Evolutionary conservation across 2,797 vertebrate species (phyloP).

Genomic region (Dermochelys coriacea): DNA sequence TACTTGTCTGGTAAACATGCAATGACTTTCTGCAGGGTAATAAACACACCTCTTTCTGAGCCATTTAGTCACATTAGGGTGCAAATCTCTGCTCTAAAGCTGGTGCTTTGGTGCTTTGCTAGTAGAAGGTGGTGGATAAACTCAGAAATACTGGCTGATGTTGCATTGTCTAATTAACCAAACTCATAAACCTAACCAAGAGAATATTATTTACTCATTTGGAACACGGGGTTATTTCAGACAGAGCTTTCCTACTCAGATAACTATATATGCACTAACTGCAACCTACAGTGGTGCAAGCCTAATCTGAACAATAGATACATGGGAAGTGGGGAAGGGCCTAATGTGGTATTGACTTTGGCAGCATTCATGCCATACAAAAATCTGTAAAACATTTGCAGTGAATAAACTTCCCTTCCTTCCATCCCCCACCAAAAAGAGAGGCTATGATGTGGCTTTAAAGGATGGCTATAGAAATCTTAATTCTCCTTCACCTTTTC

Average conservation of each 20-base stretch:
- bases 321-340: not conserved
- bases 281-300: not conserved
- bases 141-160: not conserved
- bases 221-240: not conserved
- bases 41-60: not conserved
- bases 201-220: not conserved
- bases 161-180: not conserved
- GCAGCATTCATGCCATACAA: not conserved
- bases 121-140: not conserved
- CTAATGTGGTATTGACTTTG: not conserved
- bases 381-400: not conserved
- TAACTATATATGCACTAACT: not conserved
- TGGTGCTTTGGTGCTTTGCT: not conserved
- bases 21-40: not conserved
- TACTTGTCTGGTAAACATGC: not conserved
- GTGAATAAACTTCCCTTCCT: not conserved
- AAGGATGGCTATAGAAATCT: not conserved
- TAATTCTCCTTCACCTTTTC: not conserved
- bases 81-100: not conserved
- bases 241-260: not conserved
- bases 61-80: not conserved
- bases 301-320: not conserved
- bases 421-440: not conserved
- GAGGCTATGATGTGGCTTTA: not conserved
- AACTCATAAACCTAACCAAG: not conserved